These are phyloP conservation scores for Dicaeum eximium DNA, from an alignment of 2,113 vertebrate genomes.

Conservation along the genomic window DNA sequence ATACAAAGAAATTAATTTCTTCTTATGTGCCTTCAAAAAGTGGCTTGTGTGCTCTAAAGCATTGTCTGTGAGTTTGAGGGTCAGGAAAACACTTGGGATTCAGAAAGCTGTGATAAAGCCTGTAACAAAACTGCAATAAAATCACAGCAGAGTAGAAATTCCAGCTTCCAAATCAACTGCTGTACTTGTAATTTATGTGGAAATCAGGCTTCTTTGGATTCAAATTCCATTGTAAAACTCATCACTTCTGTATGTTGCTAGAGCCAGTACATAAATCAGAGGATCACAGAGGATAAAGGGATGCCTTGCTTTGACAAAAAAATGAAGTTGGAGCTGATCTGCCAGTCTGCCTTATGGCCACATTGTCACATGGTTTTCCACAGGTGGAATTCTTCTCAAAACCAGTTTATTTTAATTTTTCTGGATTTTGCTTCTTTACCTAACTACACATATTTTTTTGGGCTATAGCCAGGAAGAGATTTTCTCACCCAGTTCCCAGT, in stretches of 20 bases:
- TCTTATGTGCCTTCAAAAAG: background rate
- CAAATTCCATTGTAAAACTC: background rate
- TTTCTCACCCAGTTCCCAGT: background rate
- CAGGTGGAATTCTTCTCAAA: background rate
- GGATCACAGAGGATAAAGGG: background rate
- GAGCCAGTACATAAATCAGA: background rate
- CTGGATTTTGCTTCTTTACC: background rate
- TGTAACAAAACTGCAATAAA: background rate
- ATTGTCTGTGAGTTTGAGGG: background rate
- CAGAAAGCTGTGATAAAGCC: background rate
- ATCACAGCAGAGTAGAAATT: background rate
- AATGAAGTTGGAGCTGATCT: background rate
- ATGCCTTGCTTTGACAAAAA: background rate
- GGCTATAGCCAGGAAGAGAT: background rate
- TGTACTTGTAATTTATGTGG: background rate
- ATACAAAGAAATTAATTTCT: background rate
- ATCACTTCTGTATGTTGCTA: background rate
- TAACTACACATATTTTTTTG: fast-evolving
- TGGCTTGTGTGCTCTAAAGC: background rate
- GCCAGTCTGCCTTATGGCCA: background rate
- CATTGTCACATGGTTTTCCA: background rate
- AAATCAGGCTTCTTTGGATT: background rate
- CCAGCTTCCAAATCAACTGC: background rate
- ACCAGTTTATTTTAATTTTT: background rate
- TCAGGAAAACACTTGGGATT: background rate